These are phyloP conservation scores for Catamblyrhynchus diadema DNA, from an alignment of 2,797 vertebrate species.

Conservation along the genomic window DNA sequence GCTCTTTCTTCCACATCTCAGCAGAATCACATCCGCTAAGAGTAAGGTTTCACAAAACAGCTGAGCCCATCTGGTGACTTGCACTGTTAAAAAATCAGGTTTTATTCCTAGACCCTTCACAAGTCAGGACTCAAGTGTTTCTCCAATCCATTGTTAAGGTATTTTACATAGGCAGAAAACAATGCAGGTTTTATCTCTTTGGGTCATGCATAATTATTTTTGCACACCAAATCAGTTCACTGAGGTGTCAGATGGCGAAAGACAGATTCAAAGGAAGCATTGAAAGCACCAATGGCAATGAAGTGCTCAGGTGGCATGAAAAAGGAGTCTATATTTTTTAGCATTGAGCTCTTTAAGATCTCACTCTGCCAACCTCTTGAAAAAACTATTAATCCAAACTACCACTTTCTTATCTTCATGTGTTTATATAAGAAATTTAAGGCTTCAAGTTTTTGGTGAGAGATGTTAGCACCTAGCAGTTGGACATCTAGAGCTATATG, in stretches of 20 bases:
- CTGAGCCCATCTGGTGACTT: conserved; percentile 17
- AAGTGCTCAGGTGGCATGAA: neutral
- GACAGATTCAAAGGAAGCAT: neutral
- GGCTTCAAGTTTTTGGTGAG: neutral
- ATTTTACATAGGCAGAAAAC: neutral
- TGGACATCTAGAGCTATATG: neutral
- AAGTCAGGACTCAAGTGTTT: neutral
- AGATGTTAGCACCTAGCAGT: neutral
- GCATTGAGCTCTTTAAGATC: neutral
- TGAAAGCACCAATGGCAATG: neutral
- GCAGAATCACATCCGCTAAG: neutral
- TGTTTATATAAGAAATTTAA: neutral
- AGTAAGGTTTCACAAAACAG: conserved; percentile 2
- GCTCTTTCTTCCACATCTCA: neutral
- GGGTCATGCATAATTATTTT: neutral
- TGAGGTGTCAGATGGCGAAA: neutral
- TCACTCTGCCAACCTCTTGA: neutral
- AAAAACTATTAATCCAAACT: neutral
- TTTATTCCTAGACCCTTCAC: neutral
- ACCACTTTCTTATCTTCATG: neutral
- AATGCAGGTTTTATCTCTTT: neutral
- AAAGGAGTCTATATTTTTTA: neutral
- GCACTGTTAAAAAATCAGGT: neutral
- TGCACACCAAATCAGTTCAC: neutral
- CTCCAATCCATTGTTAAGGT: neutral